A percentile compares a stretch with the other conserved stretches of the same genome.
phyloP scores from a whole-genome alignment of 2,888 invertebrate species.

The Melinopterus prodromus region DNA sequence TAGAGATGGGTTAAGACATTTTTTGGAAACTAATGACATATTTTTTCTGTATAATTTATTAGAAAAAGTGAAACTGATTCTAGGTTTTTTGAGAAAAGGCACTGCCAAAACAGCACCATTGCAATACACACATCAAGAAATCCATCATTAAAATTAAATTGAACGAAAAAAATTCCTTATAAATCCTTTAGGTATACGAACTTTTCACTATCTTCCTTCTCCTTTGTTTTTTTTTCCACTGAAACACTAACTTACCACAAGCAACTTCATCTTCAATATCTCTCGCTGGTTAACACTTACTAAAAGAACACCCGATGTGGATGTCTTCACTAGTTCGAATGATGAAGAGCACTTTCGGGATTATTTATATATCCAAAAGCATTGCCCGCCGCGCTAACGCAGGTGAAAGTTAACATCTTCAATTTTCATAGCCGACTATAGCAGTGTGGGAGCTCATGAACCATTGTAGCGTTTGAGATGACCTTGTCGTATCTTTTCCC shows the following conservation, averaged over 20 bases:
- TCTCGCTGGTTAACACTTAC: slow-evolving; percentile 28
- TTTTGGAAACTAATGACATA: too few species aligned
- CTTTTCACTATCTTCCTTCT: background rate
- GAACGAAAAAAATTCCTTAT: background rate
- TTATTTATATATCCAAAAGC: slow-evolving; percentile 43
- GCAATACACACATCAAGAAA: too few species aligned
- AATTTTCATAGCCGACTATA: slow-evolving; percentile 19
- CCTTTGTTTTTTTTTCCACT: background rate
- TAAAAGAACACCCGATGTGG: slow-evolving; percentile 36
- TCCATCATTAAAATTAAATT: too few species aligned
- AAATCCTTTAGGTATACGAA: background rate
- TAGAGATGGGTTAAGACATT: background rate
- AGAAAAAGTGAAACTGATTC: too few species aligned
- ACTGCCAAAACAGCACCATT: too few species aligned
- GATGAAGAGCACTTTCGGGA: slow-evolving; percentile 42
- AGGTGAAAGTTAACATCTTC: slow-evolving; percentile 47
- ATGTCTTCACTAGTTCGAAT: slow-evolving; percentile 45
- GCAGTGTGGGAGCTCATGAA: slow-evolving; percentile 43
- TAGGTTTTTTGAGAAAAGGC: too few species aligned
- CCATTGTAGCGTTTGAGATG: slow-evolving; percentile 18
- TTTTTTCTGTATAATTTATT: too few species aligned
- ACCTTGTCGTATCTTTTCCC: slow-evolving; percentile 21
- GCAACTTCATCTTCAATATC: slow-evolving; percentile 37
- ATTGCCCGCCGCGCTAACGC: slow-evolving; percentile 12
- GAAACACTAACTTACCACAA: slow-evolving; percentile 38